These are phyloP conservation scores for Prunella himalayana DNA, from an alignment of 2,113 vertebrate species.

Conservation along the genomic window DNA sequence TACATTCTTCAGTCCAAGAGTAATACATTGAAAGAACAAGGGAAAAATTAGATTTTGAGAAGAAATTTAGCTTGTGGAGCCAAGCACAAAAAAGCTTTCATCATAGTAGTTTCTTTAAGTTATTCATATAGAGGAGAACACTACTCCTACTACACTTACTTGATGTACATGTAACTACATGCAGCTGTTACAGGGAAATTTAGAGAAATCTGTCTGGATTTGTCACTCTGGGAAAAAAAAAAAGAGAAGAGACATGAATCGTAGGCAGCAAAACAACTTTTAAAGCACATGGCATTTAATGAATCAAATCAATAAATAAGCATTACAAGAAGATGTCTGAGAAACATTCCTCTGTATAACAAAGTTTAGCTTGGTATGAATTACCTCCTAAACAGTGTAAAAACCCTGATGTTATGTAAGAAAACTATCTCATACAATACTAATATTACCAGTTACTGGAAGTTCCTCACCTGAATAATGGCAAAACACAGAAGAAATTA, in stretches of 20 bases:
- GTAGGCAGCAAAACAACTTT: not conserved
- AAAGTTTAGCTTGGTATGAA: not conserved
- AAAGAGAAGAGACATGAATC: not conserved
- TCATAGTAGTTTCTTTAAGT: not conserved
- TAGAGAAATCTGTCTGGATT: not conserved
- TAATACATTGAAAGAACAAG: not conserved
- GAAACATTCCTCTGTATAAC: not conserved
- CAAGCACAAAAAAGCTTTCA: not conserved
- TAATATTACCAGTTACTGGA: not conserved
- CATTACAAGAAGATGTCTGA: not conserved
- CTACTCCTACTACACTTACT: not conserved
- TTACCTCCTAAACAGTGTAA: not conserved
- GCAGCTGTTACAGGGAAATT: not conserved
- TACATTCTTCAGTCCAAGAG: not conserved
- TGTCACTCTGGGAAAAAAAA: not conserved
- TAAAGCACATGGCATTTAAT: not conserved
- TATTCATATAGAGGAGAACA: not conserved
- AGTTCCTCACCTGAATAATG: not conserved
- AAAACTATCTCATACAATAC: not conserved
- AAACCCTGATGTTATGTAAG: not conserved
- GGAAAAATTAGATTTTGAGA: not conserved
- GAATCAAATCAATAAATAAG: not conserved
- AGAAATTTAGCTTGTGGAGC: not conserved
- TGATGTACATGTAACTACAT: not conserved
- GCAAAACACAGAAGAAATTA: not conserved